Conservation (phyloP, 2,113 vertebrate genomes). For the Lamprotornis superbus region DNA sequence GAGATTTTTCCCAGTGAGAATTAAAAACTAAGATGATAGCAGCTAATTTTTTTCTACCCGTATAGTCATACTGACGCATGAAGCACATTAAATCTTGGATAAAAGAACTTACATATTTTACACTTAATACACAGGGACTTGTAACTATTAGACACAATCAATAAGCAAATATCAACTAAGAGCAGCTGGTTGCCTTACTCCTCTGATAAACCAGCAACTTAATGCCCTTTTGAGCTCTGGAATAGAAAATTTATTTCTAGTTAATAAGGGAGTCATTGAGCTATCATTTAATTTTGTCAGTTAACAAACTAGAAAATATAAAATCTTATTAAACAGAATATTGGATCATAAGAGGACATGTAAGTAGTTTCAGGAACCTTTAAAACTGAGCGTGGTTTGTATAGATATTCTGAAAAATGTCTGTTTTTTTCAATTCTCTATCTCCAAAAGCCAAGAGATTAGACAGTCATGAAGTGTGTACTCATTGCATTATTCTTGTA, state of each 20-base stretch:
- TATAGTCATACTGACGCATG: background rate
- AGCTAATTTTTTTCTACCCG: background rate
- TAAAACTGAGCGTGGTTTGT: background rate
- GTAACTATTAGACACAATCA: background rate
- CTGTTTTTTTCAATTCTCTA: background rate
- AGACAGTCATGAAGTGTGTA: background rate
- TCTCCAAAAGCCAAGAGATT: background rate
- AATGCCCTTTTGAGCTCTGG: background rate
- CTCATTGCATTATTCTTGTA: background rate
- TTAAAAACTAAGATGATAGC: background rate
- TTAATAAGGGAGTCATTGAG: background rate
- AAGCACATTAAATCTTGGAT: background rate
- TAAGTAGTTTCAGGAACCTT: background rate
- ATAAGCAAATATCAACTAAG: background rate
- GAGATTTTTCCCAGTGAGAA: background rate
- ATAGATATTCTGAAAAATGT: rapidly evolving
- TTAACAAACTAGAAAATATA: background rate
- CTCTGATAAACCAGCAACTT: background rate
- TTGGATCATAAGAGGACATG: background rate
- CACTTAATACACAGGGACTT: background rate
- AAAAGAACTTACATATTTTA: background rate
- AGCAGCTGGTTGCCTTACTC: background rate
- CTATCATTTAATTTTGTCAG: background rate
- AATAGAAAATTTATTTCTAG: background rate
- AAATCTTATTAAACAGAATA: background rate